Percentiles rank a stretch among this genome's conserved stretches.
Conservation (phyloP, 2,113 vertebrate species). For the Osmerus eperlanus region DNA sequence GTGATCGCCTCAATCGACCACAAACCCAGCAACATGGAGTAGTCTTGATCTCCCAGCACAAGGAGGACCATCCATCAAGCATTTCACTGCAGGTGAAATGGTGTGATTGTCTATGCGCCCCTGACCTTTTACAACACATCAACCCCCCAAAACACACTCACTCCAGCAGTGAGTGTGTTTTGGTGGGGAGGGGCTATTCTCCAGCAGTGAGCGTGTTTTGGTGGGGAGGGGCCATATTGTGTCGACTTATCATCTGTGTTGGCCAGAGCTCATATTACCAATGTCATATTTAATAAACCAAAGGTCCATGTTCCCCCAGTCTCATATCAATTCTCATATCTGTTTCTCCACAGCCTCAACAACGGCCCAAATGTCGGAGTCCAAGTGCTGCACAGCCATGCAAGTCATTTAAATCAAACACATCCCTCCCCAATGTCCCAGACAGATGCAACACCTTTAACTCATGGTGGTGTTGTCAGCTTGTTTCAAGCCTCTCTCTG, state of each 20-base stretch:
- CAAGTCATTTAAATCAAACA: no score
- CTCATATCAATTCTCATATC: constrained; percentile 34
- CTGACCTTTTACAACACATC: constrained; percentile 39
- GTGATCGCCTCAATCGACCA: no score
- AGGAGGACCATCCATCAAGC: constrained; percentile 22
- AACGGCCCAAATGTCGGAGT: no score
- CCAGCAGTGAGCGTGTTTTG: constrained; percentile 12
- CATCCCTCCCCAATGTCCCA: no score
- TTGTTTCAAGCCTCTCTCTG: no score
- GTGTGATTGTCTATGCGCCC: constrained; percentile 31
- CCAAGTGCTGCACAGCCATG: no score
- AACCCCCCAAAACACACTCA: no score
- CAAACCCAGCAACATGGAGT: no score
- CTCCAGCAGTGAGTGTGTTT: no score
- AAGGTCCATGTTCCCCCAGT: constrained; percentile 16
- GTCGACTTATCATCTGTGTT: constrained; percentile 40
- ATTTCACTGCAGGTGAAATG: constrained; percentile 14
- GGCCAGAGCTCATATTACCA: constrained; percentile 34
- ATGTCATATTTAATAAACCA: constrained; percentile 46
- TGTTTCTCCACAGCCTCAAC: no score
- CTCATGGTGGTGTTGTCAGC: not conserved
- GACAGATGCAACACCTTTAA: no score
- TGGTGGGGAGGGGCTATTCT: not conserved
- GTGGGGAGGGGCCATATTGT: constrained; percentile 27
- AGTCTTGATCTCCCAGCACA: constrained; percentile 15